Conservation (phyloP, 2,113 vertebrate genomes). For the Rana temporaria region DNA sequence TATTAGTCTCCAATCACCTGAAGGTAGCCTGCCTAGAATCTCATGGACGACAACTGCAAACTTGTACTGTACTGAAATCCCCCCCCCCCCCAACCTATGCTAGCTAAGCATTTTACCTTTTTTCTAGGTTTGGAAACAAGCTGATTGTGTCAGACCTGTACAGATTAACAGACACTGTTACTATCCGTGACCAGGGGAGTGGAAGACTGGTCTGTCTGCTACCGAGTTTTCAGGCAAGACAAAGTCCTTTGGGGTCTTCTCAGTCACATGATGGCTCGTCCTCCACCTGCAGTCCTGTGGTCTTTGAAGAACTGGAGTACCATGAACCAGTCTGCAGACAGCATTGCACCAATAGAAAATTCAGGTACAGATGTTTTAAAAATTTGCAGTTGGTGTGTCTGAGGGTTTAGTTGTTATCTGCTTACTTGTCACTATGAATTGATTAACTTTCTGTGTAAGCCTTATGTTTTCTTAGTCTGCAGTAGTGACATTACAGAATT, state of each 20-base stretch:
- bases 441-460: no score
- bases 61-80: no score
- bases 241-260: conserved; percentile 91
- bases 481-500: no score
- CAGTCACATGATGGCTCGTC: conserved; percentile 90
- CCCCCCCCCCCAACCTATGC: no score
- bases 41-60: no score
- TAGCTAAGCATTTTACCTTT: not conserved
- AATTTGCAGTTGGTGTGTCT: no score
- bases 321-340: conserved; percentile 92
- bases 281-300: conserved; percentile 88
- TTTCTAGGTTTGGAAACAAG: conserved; percentile 85
- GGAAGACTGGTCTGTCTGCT: conserved; percentile 89
- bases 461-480: no score
- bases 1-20: no score
- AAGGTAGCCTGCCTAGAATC: no score
- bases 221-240: conserved; percentile 85
- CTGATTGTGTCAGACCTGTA: conserved; percentile 86
- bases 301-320: conserved; percentile 96
- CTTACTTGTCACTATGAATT: no score
- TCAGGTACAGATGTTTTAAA: conserved; percentile 75
- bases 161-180: conserved; percentile 84
- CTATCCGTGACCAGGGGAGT: conserved; percentile 88
- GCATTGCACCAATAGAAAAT: conserved; percentile 83
- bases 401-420: no score